A percentile compares a stretch with the other conserved stretches of the same genome.
phyloP scores from a whole-genome alignment of 2,113 vertebrate species.

The Saguinus midas region DNA sequence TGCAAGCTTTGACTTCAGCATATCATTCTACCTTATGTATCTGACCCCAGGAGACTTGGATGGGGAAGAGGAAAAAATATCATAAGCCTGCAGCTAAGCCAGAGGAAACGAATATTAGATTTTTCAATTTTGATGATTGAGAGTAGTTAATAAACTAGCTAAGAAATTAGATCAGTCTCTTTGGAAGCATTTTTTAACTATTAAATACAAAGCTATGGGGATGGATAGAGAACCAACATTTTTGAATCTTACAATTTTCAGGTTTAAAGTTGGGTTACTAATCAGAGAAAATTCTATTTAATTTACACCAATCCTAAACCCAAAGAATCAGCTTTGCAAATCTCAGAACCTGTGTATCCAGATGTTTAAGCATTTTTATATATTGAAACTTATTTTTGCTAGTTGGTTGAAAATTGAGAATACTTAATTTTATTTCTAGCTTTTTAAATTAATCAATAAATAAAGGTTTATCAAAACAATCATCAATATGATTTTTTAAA shows the following conservation, averaged over 20 bases:
- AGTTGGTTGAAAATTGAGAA: not conserved
- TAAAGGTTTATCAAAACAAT: not conserved
- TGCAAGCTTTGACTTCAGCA: not conserved
- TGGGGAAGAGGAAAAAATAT: not conserved
- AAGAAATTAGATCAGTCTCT: not conserved
- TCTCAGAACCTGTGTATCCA: not conserved
- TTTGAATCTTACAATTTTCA: not conserved
- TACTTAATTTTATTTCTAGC: not conserved
- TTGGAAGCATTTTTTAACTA: not conserved
- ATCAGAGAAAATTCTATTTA: not conserved
- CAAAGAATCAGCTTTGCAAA: not conserved
- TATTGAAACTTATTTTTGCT: not conserved
- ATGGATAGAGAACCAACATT: not conserved
- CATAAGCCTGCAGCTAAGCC: not conserved
- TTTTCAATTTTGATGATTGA: fast-evolving
- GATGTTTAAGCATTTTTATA: not conserved
- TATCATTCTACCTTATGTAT: not conserved
- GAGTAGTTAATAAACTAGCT: not conserved
- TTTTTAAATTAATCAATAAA: not conserved
- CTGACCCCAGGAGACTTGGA: not conserved
- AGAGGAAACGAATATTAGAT: not conserved
- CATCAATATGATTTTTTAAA: not conserved
- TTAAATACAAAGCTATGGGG: not conserved
- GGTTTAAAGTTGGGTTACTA: not conserved
- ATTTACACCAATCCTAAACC: not conserved